These are phyloP conservation scores for Drosophila arawakana DNA, from an alignment of 1,140 invertebrate species.

Conservation along the genomic window DNA sequence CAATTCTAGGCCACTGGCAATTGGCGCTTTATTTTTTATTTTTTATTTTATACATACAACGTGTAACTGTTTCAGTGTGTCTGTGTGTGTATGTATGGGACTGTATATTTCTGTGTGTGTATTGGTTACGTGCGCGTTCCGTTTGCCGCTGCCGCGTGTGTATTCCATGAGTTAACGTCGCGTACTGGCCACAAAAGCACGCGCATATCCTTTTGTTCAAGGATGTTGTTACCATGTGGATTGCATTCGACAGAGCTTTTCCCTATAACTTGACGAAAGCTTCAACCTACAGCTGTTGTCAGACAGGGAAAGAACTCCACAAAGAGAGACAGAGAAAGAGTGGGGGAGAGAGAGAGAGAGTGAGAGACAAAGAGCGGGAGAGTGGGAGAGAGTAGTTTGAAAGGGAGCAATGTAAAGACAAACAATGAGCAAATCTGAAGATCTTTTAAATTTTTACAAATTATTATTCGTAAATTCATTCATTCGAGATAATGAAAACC, in stretches of 20 bases:
- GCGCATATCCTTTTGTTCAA: constrained; percentile 69
- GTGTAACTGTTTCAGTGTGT: constrained; percentile 22
- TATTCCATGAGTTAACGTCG: constrained; percentile 72
- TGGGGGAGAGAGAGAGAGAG: neutral
- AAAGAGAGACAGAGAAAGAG: constrained; percentile 1
- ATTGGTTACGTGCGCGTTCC: constrained; percentile 16
- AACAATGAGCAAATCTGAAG: neutral
- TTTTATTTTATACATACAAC: constrained; percentile 28
- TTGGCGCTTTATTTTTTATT: constrained; percentile 67
- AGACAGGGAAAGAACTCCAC: constrained; percentile 58
- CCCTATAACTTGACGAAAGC: constrained; percentile 65
- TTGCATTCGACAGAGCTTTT: constrained; percentile 58
- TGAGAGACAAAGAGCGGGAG: neutral
- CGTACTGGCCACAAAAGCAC: constrained; percentile 70
- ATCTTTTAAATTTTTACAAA: constrained; percentile 1
- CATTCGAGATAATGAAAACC: neutral
- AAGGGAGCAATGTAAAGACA: neutral
- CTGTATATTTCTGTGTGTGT: constrained; percentile 30
- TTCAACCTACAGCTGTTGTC: constrained; percentile 60
- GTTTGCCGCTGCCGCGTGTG: constrained; percentile 56
- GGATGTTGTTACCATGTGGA: constrained; percentile 71
- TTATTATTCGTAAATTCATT: neutral
- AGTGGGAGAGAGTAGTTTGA: neutral
- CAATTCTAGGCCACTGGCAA: constrained; percentile 65
- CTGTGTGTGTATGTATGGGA: constrained; percentile 25